A percentile compares a stretch with the other conserved stretches of the same genome.
Conservation (phyloP, 1,140 invertebrate species). For the Acromyrmex charruanus region DNA sequence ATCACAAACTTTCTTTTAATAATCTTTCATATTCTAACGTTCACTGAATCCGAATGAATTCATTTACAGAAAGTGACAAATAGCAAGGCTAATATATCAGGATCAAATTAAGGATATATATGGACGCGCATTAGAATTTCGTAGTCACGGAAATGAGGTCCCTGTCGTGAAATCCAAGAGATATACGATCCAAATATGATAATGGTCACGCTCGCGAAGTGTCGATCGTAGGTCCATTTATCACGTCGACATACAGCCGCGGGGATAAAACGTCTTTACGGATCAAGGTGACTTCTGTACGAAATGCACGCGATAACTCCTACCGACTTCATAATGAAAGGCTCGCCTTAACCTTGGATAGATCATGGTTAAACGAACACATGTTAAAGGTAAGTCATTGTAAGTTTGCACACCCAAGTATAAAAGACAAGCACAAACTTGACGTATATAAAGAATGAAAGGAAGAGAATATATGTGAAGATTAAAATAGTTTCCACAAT, state of each 20-base stretch:
- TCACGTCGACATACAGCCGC: constrained; percentile 50
- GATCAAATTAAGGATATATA: constrained; percentile 61
- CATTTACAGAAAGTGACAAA: constrained; percentile 54
- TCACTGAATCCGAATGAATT: constrained; percentile 10
- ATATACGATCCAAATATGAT: constrained; percentile 72
- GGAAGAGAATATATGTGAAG: neutral
- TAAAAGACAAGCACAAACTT: neutral
- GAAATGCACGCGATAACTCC: constrained; percentile 57
- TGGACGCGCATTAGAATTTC: constrained; percentile 70
- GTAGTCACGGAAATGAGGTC: constrained; percentile 66
- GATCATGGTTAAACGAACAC: constrained; percentile 19
- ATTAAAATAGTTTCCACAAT: too few relatives aligned
- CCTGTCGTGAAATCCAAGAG: constrained; percentile 62
- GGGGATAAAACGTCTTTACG: constrained; percentile 54
- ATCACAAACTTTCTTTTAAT: neutral
- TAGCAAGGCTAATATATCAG: constrained; percentile 55
- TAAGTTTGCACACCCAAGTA: neutral
- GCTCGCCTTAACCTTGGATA: constrained; percentile 23
- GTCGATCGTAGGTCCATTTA: constrained; percentile 71
- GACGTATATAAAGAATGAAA: neutral
- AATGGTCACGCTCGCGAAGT: constrained; percentile 56
- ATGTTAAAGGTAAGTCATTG: constrained; percentile 17
- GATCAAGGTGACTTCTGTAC: constrained; percentile 39
- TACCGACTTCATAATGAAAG: constrained; percentile 41
- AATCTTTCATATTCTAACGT: neutral